Base-by-base conservation (phyloP, 2,113 vertebrate species). In the Oryzias woworae region DNA sequence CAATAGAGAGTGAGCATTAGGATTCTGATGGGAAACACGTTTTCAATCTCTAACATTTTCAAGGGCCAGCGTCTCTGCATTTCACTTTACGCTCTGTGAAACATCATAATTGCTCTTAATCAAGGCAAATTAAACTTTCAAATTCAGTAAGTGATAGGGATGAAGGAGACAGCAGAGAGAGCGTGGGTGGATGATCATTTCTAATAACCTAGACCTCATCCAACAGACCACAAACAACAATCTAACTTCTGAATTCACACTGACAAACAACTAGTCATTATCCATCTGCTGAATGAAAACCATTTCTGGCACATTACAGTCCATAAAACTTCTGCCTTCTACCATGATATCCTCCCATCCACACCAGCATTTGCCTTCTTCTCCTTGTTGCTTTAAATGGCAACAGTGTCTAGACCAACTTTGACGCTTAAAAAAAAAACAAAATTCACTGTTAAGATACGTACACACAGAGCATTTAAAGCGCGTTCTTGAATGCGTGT, bases 81-180 rank as follows among this genome's bases (percentile, higher is more conserved):
- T 84, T 83, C 66, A 58, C 86, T 87, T 90, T 90, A 84, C 80
- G 89, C 90, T 88, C 86, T 65, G 81, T 45, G 74, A 88, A 75
- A 83, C 83, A 85, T 87, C 82, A 84, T 91, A 92, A 92, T 92
- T 90, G 90, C 88, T 87, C 89, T 91, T 90, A 91, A 91, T 90
- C 87, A 87, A 88, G 90, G 88, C 81, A 88, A 90, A 89, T 92
- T 91, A 91, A 91, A 90, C 86, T 87, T 90, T 89, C 82, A 88
- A 81, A 90, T 89, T 88, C 68, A 69, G 84, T 83, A 74, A 78
- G 81, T 81, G 84, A 85, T 64, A 67, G 62, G 66, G 77, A 69
- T 85, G 76, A 83, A 71, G 81, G 81, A 71, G 74, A 78, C 68
- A 56, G 77, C 66, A 62, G 74, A 70, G 84, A 69, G 73, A 66